Percentiles rank a stretch among this genome's conserved stretches.
These are phyloP conservation scores for Petrophora chlorosata DNA, from an alignment of 2,888 invertebrate species.

Conservation along the genomic window DNA sequence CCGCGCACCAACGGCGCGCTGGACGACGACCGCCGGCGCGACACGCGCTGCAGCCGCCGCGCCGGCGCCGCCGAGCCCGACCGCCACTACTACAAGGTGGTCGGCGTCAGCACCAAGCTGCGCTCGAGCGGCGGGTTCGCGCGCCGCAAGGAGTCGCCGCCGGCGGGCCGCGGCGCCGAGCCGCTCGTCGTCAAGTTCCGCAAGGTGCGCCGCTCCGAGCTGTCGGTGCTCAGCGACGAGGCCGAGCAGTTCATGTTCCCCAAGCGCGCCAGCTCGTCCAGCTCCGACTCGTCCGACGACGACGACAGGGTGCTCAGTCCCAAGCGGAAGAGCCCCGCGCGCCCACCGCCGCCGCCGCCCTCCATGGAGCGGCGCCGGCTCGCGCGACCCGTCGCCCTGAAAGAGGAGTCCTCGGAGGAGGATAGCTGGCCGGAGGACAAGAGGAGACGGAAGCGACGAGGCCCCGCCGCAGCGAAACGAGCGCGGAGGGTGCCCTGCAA, in stretches of 20 bases:
- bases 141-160: constrained; percentile 61
- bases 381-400: constrained; percentile 70
- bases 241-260: constrained; percentile 95
- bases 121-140: constrained; percentile 83
- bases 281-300: constrained; percentile 83
- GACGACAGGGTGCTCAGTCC: constrained; percentile 57
- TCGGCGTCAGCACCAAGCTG: constrained; percentile 87
- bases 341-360: constrained; percentile 66
- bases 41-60: constrained; percentile 67
- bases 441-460: constrained; percentile 57
- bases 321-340: constrained; percentile 67
- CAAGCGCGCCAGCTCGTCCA: constrained; percentile 84
- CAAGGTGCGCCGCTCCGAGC: constrained; percentile 88
- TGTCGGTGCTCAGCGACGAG: constrained; percentile 91
- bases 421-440: constrained; percentile 72
- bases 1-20: constrained; percentile 55
- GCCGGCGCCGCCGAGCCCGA: constrained; percentile 66
- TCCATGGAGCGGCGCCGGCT: constrained; percentile 60
- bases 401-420: constrained; percentile 77
- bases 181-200: constrained; percentile 89
- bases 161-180: constrained; percentile 81
- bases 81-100: constrained; percentile 87
- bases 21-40: constrained; percentile 63
- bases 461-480: constrained; percentile 48
- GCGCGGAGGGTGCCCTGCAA: constrained; percentile 36